These are phyloP conservation scores for Bergia sp. DNA, from an alignment of 92 coral and sea anemone genomes.

Conservation along the genomic window DNA sequence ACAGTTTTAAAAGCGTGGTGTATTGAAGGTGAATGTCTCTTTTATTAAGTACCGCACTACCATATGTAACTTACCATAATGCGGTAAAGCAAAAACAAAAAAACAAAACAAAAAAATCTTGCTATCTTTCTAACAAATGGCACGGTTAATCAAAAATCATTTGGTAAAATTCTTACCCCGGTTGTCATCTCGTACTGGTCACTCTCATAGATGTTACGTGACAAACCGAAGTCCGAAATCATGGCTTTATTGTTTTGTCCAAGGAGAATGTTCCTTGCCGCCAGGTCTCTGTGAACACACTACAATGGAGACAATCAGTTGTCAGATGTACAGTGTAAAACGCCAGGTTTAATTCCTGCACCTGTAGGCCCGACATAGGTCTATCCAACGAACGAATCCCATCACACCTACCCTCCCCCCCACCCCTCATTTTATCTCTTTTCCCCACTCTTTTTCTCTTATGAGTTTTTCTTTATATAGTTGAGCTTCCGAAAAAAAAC, in stretches of 20 bases:
- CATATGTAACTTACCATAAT: too few species aligned
- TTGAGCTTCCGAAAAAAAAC: too few species aligned
- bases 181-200: conserved; percentile 73
- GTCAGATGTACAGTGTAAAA: neutral
- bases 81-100: too few species aligned
- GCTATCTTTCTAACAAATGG: neutral
- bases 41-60: too few species aligned
- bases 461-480: too few species aligned
- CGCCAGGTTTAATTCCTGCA: neutral
- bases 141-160: neutral
- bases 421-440: too few species aligned
- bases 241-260: conserved; percentile 72
- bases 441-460: too few species aligned
- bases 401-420: too few species aligned
- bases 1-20: too few species aligned
- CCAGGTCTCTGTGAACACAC: conserved; percentile 90
- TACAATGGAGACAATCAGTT: conserved; percentile 3
- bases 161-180: conserved; percentile 60
- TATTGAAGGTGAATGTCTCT: too few species aligned
- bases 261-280: conserved; percentile 80
- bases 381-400: too few species aligned
- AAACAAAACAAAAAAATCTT: too few species aligned
- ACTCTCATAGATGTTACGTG: conserved; percentile 88
- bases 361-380: neutral
- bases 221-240: conserved; percentile 90